phyloP scores from a whole-genome alignment of 2,888 invertebrate genomes.

The Margaritifera margaritifera region DNA sequence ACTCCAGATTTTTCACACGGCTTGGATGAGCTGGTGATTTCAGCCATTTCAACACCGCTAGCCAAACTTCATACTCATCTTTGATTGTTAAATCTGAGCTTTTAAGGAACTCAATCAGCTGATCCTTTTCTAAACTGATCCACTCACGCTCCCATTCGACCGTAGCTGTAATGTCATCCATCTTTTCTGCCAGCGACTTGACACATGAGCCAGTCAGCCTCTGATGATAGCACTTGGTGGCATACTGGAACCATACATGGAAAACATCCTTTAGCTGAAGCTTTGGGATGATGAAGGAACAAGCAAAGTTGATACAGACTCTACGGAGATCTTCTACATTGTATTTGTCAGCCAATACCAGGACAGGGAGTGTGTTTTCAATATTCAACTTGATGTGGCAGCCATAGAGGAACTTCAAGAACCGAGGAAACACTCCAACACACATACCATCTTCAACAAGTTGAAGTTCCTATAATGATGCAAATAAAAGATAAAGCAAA shows the following conservation, averaged over 20 bases:
- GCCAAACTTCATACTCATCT: slow-evolving; percentile 73
- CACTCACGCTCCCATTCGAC: slow-evolving; percentile 72
- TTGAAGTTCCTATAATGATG: slow-evolving; percentile 56
- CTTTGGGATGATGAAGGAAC: slow-evolving; percentile 69
- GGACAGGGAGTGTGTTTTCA: slow-evolving; percentile 71
- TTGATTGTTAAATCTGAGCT: slow-evolving; percentile 69
- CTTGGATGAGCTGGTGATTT: slow-evolving; percentile 62
- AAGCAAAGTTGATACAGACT: slow-evolving; percentile 73
- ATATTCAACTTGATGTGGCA: slow-evolving; percentile 72
- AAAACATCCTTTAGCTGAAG: slow-evolving; percentile 73
- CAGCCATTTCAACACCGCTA: slow-evolving; percentile 71
- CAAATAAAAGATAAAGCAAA: slow-evolving; percentile 1
- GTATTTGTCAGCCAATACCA: slow-evolving; percentile 74
- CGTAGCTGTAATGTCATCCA: slow-evolving; percentile 62
- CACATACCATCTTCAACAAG: slow-evolving; percentile 71
- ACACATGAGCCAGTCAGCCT: slow-evolving; percentile 59
- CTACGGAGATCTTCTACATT: slow-evolving; percentile 71
- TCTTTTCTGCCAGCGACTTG: slow-evolving; percentile 61
- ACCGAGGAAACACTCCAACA: slow-evolving; percentile 70
- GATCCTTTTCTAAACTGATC: slow-evolving; percentile 71
- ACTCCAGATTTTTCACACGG: slow-evolving; percentile 71
- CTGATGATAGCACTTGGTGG: slow-evolving; percentile 69
- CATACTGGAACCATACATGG: slow-evolving; percentile 74
- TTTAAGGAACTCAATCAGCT: slow-evolving; percentile 71
- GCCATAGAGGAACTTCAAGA: slow-evolving; percentile 73